Conservation (phyloP, 2,113 vertebrate genomes). For the Pangasianodon gigas region DNA sequence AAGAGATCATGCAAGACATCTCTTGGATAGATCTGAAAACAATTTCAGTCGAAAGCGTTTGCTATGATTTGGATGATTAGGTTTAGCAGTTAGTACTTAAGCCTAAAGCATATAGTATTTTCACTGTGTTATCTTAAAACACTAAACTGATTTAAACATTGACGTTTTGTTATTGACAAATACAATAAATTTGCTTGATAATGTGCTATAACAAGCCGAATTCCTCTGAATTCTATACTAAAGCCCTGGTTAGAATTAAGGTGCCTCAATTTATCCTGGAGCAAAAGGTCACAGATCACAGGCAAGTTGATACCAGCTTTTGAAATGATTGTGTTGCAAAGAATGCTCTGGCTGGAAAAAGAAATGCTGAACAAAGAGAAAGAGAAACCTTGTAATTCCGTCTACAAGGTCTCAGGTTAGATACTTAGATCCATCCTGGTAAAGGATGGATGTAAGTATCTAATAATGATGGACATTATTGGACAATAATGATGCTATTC, state of each 20-base stretch:
- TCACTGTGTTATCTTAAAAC: background rate
- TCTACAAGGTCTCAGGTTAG: background rate
- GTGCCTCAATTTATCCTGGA: background rate
- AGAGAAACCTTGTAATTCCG: background rate
- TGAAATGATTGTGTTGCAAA: constrained; percentile 21
- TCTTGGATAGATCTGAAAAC: background rate
- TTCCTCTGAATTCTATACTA: background rate
- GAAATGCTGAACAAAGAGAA: background rate
- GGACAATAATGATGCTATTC: background rate
- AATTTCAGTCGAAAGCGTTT: background rate
- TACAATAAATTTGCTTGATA: background rate
- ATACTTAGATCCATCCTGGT: background rate
- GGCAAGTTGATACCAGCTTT: constrained; percentile 33
- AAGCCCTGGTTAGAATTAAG: background rate
- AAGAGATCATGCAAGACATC: background rate
- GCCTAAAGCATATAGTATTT: background rate
- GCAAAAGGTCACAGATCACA: background rate
- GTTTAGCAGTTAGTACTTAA: background rate
- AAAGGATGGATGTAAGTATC: background rate
- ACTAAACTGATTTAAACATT: background rate
- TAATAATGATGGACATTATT: too few relatives aligned
- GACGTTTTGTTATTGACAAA: background rate
- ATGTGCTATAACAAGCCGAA: constrained; percentile 10
- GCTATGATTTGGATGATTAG: background rate
- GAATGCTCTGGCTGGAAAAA: background rate